Conservation (phyloP, 2,113 vertebrate species). For the Triplophysa tibetana region DNA sequence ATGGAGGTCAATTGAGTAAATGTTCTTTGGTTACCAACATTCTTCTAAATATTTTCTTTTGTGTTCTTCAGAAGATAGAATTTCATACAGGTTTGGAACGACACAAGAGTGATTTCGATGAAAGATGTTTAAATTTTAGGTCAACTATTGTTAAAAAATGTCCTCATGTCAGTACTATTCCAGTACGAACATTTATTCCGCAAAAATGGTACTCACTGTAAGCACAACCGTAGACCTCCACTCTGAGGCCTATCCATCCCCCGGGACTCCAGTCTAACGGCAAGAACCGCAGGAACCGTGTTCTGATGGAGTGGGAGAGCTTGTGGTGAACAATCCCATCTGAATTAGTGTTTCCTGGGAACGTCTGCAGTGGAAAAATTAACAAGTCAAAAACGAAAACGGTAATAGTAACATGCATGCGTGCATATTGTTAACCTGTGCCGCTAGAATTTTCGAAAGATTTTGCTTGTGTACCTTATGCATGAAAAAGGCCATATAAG, state of each 20-base stretch:
- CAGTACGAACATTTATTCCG: background rate
- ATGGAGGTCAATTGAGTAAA: too few species aligned
- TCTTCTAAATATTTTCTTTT: too few species aligned
- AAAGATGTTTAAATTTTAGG: too few species aligned
- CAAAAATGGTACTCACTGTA: slow-evolving; percentile 80
- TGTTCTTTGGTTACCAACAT: too few species aligned
- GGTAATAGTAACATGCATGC: background rate
- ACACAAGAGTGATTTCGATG: too few species aligned
- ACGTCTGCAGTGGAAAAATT: slow-evolving; percentile 65
- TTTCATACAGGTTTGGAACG: too few species aligned
- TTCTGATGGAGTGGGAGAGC: slow-evolving; percentile 75
- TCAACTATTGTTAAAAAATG: too few species aligned
- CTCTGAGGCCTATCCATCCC: slow-evolving; percentile 79
- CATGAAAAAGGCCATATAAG: too few species aligned
- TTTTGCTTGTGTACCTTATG: too few species aligned
- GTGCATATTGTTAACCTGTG: background rate
- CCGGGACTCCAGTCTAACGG: slow-evolving; percentile 76
- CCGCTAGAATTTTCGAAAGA: background rate
- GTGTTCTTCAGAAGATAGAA: too few species aligned
- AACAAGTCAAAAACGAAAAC: background rate
- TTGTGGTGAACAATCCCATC: slow-evolving; percentile 82
- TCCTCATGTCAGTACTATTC: too few species aligned
- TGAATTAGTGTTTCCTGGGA: slow-evolving; percentile 80
- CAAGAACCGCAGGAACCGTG: slow-evolving; percentile 80
- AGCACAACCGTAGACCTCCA: slow-evolving; percentile 83